phyloP scores from a whole-genome alignment of 2,888 invertebrate species.

The Trissolcus japonicus region DNA sequence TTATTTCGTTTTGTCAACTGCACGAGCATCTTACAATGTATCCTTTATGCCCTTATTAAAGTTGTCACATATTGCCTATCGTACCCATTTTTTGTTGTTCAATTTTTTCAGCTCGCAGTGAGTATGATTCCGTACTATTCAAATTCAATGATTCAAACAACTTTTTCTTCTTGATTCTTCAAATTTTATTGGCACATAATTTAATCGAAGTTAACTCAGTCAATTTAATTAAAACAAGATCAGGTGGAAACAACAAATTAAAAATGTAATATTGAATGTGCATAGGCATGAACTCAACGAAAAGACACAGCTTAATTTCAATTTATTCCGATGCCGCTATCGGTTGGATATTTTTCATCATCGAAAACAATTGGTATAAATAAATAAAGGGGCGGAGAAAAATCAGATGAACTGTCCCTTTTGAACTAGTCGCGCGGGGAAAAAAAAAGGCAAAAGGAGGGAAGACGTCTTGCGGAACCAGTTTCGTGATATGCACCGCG shows the following conservation, averaged over 20 bases:
- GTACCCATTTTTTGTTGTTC: conserved; percentile 2
- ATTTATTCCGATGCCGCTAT: not conserved
- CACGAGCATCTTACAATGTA: conserved; percentile 23
- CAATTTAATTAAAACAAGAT: not conserved
- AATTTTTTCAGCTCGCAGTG: conserved; percentile 5
- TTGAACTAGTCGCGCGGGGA: conserved; percentile 30
- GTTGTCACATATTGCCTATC: conserved; percentile 16
- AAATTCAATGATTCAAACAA: not conserved
- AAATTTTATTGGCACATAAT: not conserved
- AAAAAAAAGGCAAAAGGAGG: conserved; percentile 43
- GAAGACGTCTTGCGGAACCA: conserved; percentile 53
- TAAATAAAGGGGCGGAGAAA: conserved; percentile 18
- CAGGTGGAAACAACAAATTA: not conserved
- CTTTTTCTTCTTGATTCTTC: not conserved
- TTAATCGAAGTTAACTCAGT: not conserved
- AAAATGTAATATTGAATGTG: not conserved
- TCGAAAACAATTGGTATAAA: not conserved
- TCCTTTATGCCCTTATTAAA: conserved; percentile 15
- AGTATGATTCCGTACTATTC: too few species aligned
- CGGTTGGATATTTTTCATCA: not conserved
- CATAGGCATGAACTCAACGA: not conserved
- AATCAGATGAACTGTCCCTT: conserved; percentile 34
- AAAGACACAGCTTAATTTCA: not conserved
- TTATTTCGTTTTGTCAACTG: conserved; percentile 31
- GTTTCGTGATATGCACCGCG: conserved; percentile 51